Evolutionary conservation across 2,888 invertebrate genomes (phyloP).

Genomic region (Drepana falcataria): DNA sequence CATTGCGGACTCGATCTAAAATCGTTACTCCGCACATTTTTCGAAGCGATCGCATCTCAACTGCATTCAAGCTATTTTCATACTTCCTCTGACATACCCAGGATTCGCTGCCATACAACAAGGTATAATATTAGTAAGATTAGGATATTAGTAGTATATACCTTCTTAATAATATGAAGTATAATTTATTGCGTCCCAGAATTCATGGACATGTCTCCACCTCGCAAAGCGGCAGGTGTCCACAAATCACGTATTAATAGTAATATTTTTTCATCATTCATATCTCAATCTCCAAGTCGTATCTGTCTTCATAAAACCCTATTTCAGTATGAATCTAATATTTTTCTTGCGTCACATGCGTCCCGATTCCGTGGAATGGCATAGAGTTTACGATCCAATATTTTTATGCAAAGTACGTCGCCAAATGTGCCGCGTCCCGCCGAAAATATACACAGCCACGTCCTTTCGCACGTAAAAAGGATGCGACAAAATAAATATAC

Average conservation of each 20-base stretch:
- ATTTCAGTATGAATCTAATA: constrained; percentile 60
- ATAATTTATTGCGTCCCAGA: background rate
- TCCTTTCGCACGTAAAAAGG: constrained; percentile 76
- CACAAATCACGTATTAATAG: constrained; percentile 39
- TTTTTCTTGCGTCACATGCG: constrained; percentile 64
- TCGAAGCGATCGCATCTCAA: too few relatives aligned
- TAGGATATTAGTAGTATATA: too few relatives aligned
- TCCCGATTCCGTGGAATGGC: constrained; percentile 52
- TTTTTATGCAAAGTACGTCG: constrained; percentile 77
- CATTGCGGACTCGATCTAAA: too few relatives aligned
- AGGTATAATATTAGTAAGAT: too few relatives aligned
- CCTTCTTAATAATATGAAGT: too few relatives aligned
- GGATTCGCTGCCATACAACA: too few relatives aligned
- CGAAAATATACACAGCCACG: constrained; percentile 69
- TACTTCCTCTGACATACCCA: too few relatives aligned
- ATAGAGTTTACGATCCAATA: constrained; percentile 73
- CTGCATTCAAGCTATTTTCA: too few relatives aligned
- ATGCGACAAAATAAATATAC: constrained; percentile 79
- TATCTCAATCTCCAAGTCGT: constrained; percentile 52
- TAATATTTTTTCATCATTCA: constrained; percentile 39
- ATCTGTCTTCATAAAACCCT: constrained; percentile 57
- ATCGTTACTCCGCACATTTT: too few relatives aligned
- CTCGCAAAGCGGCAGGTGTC: constrained; percentile 31
- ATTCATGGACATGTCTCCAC: background rate
- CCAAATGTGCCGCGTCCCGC: constrained; percentile 70